Percentiles rank a stretch among this genome's conserved stretches.
phyloP scores from a whole-genome alignment of 2,888 invertebrate genomes.

The Protonemura montana region DNA sequence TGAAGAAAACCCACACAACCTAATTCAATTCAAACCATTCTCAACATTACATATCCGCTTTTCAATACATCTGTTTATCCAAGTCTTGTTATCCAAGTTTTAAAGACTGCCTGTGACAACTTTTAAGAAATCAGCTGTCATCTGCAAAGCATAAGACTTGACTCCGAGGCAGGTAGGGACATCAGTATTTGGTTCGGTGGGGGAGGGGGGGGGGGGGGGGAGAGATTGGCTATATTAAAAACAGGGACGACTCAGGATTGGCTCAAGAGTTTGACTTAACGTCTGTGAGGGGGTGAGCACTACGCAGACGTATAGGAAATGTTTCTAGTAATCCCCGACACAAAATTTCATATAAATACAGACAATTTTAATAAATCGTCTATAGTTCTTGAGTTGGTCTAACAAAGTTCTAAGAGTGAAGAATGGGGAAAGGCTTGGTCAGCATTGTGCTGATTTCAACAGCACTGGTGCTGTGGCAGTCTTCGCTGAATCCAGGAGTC shows the following conservation, averaged over 20 bases:
- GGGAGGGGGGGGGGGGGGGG: no score
- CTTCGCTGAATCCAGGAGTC: neutral
- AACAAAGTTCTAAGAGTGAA: neutral
- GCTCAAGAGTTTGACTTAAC: neutral
- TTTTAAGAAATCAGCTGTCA: no score
- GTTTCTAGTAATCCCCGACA: neutral
- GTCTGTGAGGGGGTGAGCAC: neutral
- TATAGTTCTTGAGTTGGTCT: neutral
- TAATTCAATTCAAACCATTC: no score
- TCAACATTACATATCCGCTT: no score
- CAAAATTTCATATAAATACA: neutral
- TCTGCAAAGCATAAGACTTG: no score
- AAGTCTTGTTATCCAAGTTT: no score
- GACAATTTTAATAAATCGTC: neutral
- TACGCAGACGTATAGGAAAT: neutral
- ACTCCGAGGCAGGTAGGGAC: no score
- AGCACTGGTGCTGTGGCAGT: neutral
- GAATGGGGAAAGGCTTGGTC: neutral
- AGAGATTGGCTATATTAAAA: neutral
- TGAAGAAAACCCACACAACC: no score
- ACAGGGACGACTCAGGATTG: neutral
- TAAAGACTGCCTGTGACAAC: no score
- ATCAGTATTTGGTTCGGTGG: no score
- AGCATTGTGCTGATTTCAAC: neutral
- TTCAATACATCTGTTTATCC: no score